These are phyloP conservation scores for Limnephilus auricula DNA, from an alignment of 2,888 invertebrate genomes.

Conservation along the genomic window DNA sequence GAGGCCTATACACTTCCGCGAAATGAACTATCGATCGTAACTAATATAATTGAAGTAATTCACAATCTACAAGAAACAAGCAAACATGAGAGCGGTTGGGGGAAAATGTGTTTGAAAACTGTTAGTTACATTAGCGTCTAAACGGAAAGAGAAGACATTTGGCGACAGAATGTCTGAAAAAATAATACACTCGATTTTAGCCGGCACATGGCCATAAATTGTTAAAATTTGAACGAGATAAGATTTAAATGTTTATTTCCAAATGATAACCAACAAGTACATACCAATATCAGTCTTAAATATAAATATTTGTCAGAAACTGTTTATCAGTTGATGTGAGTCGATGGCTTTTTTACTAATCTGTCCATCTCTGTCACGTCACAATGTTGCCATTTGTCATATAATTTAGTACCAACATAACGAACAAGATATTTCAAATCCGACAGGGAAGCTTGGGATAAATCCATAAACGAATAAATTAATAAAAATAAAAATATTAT, in stretches of 20 bases:
- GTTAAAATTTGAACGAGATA: conserved; percentile 10
- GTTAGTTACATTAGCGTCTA: conserved; percentile 61
- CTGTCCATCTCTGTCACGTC: conserved; percentile 65
- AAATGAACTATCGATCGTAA: conserved; percentile 44
- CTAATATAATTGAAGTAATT: conserved; percentile 32
- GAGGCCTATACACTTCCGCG: conserved; percentile 53
- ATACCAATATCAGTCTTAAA: conserved; percentile 55
- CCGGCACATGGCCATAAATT: conserved; percentile 40
- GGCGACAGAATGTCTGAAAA: conserved; percentile 63
- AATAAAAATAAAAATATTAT: no score
- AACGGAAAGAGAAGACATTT: conserved; percentile 63
- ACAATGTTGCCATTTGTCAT: conserved; percentile 58
- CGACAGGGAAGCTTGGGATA: neutral
- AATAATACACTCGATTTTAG: conserved; percentile 35
- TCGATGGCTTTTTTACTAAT: conserved; percentile 58
- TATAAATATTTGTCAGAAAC: conserved; percentile 57
- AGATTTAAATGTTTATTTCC: neutral
- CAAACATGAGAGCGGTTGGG: conserved; percentile 47
- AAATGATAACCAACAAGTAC: conserved; percentile 38
- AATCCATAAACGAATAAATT: no score
- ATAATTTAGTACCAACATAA: conserved; percentile 25
- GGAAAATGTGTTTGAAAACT: conserved; percentile 55
- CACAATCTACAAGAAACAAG: conserved; percentile 8
- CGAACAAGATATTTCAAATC: neutral
- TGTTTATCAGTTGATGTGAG: conserved; percentile 63